Evolutionary conservation across 2,113 vertebrate species (phyloP), one percentile per base, ranked within the genome.

Genomic region (Scortum barcoo): DNA sequence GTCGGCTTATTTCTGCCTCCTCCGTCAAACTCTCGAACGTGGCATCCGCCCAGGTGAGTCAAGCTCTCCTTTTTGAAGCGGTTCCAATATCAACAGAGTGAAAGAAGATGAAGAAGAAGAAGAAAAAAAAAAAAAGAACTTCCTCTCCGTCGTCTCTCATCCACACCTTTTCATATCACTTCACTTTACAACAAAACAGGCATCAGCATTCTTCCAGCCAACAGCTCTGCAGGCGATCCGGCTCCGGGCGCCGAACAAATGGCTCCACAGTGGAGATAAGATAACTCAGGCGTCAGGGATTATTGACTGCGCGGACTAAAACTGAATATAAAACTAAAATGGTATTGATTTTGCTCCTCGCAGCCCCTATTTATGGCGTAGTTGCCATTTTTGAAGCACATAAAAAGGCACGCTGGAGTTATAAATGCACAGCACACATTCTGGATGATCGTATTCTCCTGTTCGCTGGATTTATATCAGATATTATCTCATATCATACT

Each of bases 291-390:
- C 65, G 42, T 89, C 85, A 33, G 71, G 76, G 28, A 60, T 84
- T 76, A 89, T 84, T 46, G 83, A 87, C 75, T 74, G 33, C 2
- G 40, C 68, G 38, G 84, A 76, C 62, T 72, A 71, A 75, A 85
- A 80, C 54, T 74, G 81, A 85, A 85, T 83, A 83, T 86, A 83
- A 87, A 88, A 81, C 73, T 78, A 50, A 89, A 88, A 85, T 24
- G 70, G 36, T 83, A 88, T 88, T 70, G 86, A 90, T 88, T 65
- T 42, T 69, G 42, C 3, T 60, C 69, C 73, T 81, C 57, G 1
- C 74, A 82, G 62, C 70, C 74, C 0, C 40, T 86, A 30, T 89
- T 84, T 88, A 84, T 63, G 44, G 48, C n/a, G 17, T n/a, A 63
- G 68, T 88, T 88, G 86, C 57, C 78, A 76, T 57, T 70, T 84